Base-by-base conservation (phyloP, 1,140 invertebrate genomes). In the Dendroctonus ponderosae region DNA sequence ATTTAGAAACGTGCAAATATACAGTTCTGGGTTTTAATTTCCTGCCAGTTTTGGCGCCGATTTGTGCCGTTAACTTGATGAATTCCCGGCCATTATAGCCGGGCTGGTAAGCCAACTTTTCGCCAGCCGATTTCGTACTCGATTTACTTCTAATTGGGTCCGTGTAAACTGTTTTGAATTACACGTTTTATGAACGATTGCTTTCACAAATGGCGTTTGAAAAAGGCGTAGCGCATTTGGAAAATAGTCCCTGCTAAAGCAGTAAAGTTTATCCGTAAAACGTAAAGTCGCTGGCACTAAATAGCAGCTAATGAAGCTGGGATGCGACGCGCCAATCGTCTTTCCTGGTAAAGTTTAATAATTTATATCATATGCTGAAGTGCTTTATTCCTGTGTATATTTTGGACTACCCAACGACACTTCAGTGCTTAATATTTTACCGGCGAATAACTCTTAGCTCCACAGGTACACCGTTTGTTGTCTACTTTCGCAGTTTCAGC, bases 141-240 rank as follows among this genome's bases (percentile, higher is more conserved):
- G 60, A 62, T 62, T 62, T 62, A 62, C 48, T 62, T 62, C 60
- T 62, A 62, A 62, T 62, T 62, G 60, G 48, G 44, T 62, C 48
- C 60, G 49, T 62, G 48, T 49, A 62, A 62, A 62, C 60, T 62
- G 60, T 52, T 62, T 62, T 62, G 60, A 62, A 62, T 62, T 62
- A 52, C 60, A 62, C 48, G 52, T 62, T 51, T 62, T 62, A 62
- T 62, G 60, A 52, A 40, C 44, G 60, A 62, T 62, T 62, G 44
- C 60, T 44, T 40, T 12, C 11, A 9, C 37, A 62, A 62, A 52
- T 52, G 60, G 11, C 8, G 14, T 62, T 60, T 49, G 26, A 11
- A 41, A 60, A 60, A 46, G 8, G 43, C 12, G 5, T 46, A 46
- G 8, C 43, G 8, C 43, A 46, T 46, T 46, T 12, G 43, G 43